Percentiles rank a stretch among this genome's conserved stretches.
Evolutionary conservation across 2,888 invertebrate species (phyloP).

Genomic region (Ectemnius cavifrons): DNA sequence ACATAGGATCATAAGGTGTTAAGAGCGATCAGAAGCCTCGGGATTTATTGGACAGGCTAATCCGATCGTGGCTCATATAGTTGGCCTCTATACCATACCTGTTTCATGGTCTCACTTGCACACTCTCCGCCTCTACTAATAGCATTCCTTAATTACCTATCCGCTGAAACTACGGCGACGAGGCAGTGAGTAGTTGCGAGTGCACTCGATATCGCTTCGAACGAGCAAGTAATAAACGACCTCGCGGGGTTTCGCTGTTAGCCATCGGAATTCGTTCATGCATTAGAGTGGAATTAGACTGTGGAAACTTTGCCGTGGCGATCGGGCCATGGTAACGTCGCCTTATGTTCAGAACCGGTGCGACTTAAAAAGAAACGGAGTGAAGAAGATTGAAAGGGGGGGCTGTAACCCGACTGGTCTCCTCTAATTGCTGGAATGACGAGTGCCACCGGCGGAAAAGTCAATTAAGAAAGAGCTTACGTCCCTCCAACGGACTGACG

Average conservation of each 20-base stretch:
- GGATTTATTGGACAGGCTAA: no score
- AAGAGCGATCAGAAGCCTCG: no score
- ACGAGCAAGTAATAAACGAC: neutral
- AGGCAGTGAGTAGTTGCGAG: no score
- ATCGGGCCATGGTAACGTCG: neutral
- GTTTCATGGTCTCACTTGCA: no score
- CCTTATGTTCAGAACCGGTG: neutral
- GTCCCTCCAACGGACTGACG: slow-evolving; percentile 31
- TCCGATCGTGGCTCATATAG: no score
- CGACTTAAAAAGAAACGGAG: slow-evolving; percentile 27
- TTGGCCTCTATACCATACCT: no score
- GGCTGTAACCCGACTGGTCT: neutral
- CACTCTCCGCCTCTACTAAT: no score
- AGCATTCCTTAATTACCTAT: no score
- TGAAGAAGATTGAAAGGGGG: neutral
- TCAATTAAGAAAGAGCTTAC: slow-evolving; percentile 53
- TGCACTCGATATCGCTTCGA: no score
- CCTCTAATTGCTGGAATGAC: slow-evolving; percentile 41
- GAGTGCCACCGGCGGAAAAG: slow-evolving; percentile 45
- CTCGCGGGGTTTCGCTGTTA: neutral
- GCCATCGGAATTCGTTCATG: neutral
- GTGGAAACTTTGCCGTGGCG: neutral
- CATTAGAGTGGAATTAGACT: neutral
- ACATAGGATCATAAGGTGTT: no score
- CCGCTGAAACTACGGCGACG: no score